A percentile compares a stretch with the other conserved stretches of the same genome.
Evolutionary conservation across 2,113 vertebrate genomes (phyloP).

Genomic region (Percopsis transmontana): DNA sequence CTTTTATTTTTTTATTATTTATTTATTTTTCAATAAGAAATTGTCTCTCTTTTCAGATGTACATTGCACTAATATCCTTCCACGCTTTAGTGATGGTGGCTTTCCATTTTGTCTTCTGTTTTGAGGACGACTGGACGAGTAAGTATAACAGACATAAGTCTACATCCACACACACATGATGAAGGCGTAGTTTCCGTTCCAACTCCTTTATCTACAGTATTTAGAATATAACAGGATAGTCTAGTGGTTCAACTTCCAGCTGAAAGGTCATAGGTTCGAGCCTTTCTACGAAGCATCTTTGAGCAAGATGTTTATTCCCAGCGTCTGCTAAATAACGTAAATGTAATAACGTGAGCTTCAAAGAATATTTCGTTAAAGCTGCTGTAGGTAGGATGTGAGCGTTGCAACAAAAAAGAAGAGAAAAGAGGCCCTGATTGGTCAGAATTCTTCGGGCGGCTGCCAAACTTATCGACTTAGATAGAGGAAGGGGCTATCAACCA

Average conservation of each 20-base stretch:
- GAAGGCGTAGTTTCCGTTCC: background rate
- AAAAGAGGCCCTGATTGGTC: too few relatives aligned
- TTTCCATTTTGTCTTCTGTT: slow-evolving; percentile 95
- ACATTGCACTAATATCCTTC: slow-evolving; percentile 96
- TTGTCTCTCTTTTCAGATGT: slow-evolving; percentile 86
- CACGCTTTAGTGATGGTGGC: slow-evolving; percentile 93
- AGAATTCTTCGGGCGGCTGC: too few relatives aligned
- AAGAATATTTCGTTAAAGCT: too few relatives aligned
- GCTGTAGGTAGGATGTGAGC: too few relatives aligned
- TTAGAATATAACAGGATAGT: too few relatives aligned
- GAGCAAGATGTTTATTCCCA: too few relatives aligned
- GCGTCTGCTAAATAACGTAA: background rate
- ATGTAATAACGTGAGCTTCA: background rate
- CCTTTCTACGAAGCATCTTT: too few relatives aligned
- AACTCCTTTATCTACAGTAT: background rate
- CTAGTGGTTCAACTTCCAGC: too few relatives aligned
- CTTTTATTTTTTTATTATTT: background rate
- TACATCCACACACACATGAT: background rate
- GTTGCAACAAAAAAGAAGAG: too few relatives aligned
- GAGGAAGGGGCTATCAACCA: too few relatives aligned
- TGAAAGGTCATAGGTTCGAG: too few relatives aligned
- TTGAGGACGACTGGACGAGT: slow-evolving; percentile 97
- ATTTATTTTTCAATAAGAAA: background rate
- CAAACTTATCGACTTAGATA: too few relatives aligned
- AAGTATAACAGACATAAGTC: slow-evolving; percentile 65